Percentiles rank a stretch among this genome's conserved stretches.
phyloP scores from a whole-genome alignment of 1,140 invertebrate genomes.

The Atta texana region DNA sequence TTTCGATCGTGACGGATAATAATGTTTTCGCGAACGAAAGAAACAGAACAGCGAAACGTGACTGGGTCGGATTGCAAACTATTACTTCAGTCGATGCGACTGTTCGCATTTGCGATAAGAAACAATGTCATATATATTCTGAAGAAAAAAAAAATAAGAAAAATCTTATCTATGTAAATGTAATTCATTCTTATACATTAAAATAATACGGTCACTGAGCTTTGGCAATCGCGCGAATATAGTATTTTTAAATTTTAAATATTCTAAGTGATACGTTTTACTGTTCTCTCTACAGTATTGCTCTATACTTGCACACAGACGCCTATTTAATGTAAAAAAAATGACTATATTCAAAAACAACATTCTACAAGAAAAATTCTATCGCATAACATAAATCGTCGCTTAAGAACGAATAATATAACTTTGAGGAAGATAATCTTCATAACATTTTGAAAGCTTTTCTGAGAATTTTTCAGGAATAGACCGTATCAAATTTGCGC shows the following conservation, averaged over 20 bases:
- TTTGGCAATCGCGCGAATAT: not conserved
- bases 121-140: not conserved
- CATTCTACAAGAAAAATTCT: slow-evolving; percentile 4
- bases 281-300: slow-evolving; percentile 27
- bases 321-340: slow-evolving; percentile 9
- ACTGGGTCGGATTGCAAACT: slow-evolving; percentile 12
- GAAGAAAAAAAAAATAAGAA: slow-evolving; percentile 27
- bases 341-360: slow-evolving; percentile 20
- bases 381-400: slow-evolving; percentile 19
- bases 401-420: not conserved
- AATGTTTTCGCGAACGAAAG: not conserved
- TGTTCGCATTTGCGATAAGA: slow-evolving; percentile 19
- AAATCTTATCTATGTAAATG: slow-evolving; percentile 31
- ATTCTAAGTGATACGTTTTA: not conserved
- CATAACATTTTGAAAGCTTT: not conserved
- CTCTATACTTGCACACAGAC: slow-evolving; percentile 27
- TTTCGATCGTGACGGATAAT: slow-evolving; percentile 34
- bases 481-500: not conserved
- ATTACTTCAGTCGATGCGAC: not conserved
- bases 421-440: not conserved
- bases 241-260: slow-evolving; percentile 43
- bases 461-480: not conserved
- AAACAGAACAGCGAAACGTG: not conserved
- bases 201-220: not conserved
- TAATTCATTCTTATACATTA: slow-evolving; percentile 31